Conservation (phyloP, 2,888 invertebrate genomes). For the Heliothis peltigera region DNA sequence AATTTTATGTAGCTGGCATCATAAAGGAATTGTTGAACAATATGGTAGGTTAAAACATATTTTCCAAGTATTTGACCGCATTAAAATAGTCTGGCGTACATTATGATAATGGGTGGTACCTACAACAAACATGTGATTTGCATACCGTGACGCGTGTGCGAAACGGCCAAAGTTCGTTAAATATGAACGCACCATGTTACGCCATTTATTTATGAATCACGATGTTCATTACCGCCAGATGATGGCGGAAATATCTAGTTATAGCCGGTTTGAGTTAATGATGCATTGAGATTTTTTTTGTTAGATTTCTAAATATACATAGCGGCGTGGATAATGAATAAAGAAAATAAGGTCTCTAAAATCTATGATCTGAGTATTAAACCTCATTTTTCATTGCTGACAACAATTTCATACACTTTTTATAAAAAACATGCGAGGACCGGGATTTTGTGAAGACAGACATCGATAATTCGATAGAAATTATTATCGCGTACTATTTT, state of each 20-base stretch:
- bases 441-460: too few relatives aligned
- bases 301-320: neutral
- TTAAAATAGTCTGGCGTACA: conserved; percentile 49
- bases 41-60: conserved; percentile 6
- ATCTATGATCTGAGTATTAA: neutral
- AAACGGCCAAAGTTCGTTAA: conserved; percentile 45
- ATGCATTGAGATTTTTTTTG: conserved; percentile 9
- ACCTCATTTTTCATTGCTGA: neutral
- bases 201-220: conserved; percentile 49
- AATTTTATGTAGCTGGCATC: conserved; percentile 20
- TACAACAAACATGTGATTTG: conserved; percentile 47
- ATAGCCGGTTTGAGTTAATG: conserved; percentile 13
- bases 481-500: too few relatives aligned
- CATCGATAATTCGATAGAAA: too few relatives aligned
- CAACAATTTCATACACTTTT: too few relatives aligned
- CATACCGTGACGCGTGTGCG: conserved; percentile 40
- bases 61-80: conserved; percentile 46
- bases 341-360: neutral
- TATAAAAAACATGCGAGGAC: too few relatives aligned
- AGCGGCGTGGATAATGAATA: neutral
- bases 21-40: conserved; percentile 27
- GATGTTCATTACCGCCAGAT: conserved; percentile 36
- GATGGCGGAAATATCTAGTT: conserved; percentile 35
- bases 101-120: conserved; percentile 38
- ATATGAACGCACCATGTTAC: conserved; percentile 43